Conservation (phyloP, 2,888 invertebrate species). For the Drosophila affinis region DNA sequence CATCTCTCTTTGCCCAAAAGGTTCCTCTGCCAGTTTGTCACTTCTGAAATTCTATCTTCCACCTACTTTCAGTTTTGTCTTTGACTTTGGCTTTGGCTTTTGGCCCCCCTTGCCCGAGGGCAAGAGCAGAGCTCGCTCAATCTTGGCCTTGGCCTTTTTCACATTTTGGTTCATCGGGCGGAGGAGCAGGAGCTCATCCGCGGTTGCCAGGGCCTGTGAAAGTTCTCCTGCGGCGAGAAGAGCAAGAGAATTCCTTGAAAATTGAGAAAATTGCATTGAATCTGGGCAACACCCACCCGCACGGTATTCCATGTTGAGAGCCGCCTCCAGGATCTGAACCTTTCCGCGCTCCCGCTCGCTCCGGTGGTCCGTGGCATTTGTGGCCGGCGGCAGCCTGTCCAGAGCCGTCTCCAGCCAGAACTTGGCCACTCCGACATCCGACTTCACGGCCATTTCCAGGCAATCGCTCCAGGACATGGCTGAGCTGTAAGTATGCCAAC, state of each 20-base stretch:
- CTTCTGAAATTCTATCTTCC: conserved; percentile 2
- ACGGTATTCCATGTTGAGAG: conserved; percentile 69
- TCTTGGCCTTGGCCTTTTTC: conserved; percentile 54
- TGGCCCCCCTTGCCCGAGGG: conserved; percentile 13
- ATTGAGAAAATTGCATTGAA: conserved; percentile 5
- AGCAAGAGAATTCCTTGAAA: conserved; percentile 12
- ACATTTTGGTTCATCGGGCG: conserved; percentile 63
- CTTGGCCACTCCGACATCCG: conserved; percentile 75
- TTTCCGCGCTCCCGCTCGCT: conserved; percentile 49
- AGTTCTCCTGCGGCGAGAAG: conserved; percentile 63
- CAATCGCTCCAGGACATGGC: conserved; percentile 81
- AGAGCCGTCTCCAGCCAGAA: conserved; percentile 79
- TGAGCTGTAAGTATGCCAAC: conserved; percentile 57
- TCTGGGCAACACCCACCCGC: conserved; percentile 61
- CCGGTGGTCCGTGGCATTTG: conserved; percentile 38
- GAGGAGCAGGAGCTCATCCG: conserved; percentile 63
- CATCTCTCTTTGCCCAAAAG: background rate
- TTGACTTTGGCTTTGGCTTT: conserved; percentile 16
- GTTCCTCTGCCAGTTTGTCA: background rate
- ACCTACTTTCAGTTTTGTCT: conserved; percentile 29
- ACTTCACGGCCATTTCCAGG: conserved; percentile 74
- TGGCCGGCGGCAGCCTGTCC: conserved; percentile 59
- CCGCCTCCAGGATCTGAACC: conserved; percentile 64
- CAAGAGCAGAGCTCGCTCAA: conserved; percentile 54
- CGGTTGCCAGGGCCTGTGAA: conserved; percentile 62